Evolutionary conservation across 2,888 invertebrate genomes (phyloP).

Genomic region (Gymnoscelis rufifasciata): DNA sequence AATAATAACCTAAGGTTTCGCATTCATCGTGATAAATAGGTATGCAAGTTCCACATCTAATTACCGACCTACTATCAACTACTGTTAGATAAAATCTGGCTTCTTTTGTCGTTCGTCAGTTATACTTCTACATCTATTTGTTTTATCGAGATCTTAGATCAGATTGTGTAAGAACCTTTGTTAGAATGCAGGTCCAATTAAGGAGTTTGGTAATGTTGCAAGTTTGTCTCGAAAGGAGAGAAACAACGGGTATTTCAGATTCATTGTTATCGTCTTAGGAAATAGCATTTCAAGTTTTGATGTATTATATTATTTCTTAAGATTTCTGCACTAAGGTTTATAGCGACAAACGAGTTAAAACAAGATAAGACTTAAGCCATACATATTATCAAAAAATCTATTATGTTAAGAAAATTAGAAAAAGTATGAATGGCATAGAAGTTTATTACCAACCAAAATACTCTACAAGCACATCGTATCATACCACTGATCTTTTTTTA

Average conservation of each 20-base stretch:
- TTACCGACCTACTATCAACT: conserved; percentile 44
- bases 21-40: conserved; percentile 54
- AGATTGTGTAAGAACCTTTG: conserved; percentile 51
- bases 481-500: no score
- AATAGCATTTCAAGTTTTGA: no score
- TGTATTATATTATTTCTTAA: no score
- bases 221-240: conserved; percentile 21
- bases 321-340: no score
- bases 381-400: no score
- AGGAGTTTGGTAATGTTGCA: conserved; percentile 21
- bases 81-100: conserved; percentile 54
- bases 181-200: conserved; percentile 41
- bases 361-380: no score
- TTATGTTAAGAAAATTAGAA: no score
- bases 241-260: not conserved
- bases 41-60: conserved; percentile 42
- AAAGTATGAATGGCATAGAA: no score
- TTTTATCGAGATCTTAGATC: conserved; percentile 54
- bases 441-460: no score
- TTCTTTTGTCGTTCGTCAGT: conserved; percentile 52
- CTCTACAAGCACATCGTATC: no score
- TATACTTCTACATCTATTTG: conserved; percentile 52
- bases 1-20: conserved; percentile 64
- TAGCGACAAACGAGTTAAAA: no score
- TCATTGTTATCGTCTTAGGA: not conserved